Conservation (phyloP, 2,797 vertebrate genomes). For the Sternarchorhynchus goeldii region DNA sequence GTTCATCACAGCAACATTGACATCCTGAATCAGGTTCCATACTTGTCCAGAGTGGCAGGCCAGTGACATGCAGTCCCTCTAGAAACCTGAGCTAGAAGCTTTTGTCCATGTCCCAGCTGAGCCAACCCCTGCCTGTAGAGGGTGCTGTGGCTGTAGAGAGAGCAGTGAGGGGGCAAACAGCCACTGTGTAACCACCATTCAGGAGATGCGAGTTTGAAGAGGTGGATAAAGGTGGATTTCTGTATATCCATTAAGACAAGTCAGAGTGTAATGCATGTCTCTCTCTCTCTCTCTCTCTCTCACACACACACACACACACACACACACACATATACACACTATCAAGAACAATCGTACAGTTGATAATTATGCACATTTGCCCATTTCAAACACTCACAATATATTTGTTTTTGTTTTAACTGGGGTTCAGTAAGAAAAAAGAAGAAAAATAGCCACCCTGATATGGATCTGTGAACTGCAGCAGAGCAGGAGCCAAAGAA, state of each 20-base stretch:
- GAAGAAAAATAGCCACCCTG: neutral
- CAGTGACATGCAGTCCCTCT: constrained; percentile 28
- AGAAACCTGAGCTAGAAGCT: constrained; percentile 38
- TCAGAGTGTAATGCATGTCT: constrained; percentile 18
- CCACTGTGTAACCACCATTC: constrained; percentile 28
- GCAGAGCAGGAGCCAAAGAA: constrained; percentile 12
- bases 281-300: neutral
- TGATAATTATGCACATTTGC: constrained; percentile 25
- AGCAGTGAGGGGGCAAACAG: constrained; percentile 49
- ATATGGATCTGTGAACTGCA: constrained; percentile 25
- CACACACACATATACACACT: constrained; percentile 9
- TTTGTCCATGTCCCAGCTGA: constrained; percentile 48
- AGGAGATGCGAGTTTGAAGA: constrained; percentile 30
- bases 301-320: neutral
- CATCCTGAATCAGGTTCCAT: constrained; percentile 41
- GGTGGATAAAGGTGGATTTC: constrained; percentile 53
- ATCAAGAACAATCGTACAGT: constrained; percentile 18
- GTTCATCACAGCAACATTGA: constrained; percentile 41
- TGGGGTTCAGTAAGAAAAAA: neutral
- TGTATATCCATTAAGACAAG: constrained; percentile 34
- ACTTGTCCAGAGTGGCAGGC: constrained; percentile 31
- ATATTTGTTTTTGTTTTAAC: constrained; percentile 26
- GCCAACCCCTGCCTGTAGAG: constrained; percentile 36
- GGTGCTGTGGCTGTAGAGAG: constrained; percentile 46
- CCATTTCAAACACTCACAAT: constrained; percentile 23